Percentiles rank a stretch among this genome's conserved stretches.
These are phyloP conservation scores for Drosophila sordidula DNA, from an alignment of 2,888 invertebrate genomes.

Conservation along the genomic window DNA sequence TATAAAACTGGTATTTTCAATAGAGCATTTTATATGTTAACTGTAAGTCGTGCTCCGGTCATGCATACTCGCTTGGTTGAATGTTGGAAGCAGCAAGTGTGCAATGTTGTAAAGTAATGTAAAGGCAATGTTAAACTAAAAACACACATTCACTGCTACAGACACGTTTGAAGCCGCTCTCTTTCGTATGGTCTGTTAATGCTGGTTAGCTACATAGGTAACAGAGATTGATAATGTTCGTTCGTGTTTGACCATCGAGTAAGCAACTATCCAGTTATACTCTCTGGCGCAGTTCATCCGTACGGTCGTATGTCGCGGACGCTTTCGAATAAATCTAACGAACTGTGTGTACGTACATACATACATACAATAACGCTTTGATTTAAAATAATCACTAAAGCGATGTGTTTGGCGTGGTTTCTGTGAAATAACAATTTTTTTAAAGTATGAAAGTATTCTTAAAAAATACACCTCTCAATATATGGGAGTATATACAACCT, in stretches of 20 bases:
- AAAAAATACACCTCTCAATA: background rate
- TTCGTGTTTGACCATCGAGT: slow-evolving; percentile 35
- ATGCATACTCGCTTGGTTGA: background rate
- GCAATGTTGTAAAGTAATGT: background rate
- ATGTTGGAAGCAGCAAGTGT: slow-evolving; percentile 7
- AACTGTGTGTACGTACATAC: slow-evolving; percentile 21
- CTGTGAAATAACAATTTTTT: slow-evolving; percentile 13
- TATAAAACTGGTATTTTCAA: background rate
- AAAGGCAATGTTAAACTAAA: background rate
- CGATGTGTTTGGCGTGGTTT: slow-evolving; percentile 11
- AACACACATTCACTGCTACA: slow-evolving; percentile 1
- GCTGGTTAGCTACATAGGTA: slow-evolving; percentile 12
- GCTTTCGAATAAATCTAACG: slow-evolving; percentile 25
- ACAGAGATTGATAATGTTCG: slow-evolving; percentile 25
- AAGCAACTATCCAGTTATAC: slow-evolving; percentile 31
- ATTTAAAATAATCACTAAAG: slow-evolving; percentile 5
- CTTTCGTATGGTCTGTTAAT: slow-evolving; percentile 34
- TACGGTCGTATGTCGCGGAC: slow-evolving; percentile 44
- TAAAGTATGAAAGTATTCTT: slow-evolving; percentile 12
- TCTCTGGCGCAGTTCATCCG: slow-evolving; percentile 26
- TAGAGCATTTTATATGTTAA: too few relatives aligned
- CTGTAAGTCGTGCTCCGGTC: background rate
- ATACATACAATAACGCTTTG: slow-evolving; percentile 12
- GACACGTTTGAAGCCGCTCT: slow-evolving; percentile 13
- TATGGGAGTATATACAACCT: background rate